These are phyloP conservation scores for Drosophila nigrodunni DNA, from an alignment of 1,140 invertebrate species.

Conservation along the genomic window DNA sequence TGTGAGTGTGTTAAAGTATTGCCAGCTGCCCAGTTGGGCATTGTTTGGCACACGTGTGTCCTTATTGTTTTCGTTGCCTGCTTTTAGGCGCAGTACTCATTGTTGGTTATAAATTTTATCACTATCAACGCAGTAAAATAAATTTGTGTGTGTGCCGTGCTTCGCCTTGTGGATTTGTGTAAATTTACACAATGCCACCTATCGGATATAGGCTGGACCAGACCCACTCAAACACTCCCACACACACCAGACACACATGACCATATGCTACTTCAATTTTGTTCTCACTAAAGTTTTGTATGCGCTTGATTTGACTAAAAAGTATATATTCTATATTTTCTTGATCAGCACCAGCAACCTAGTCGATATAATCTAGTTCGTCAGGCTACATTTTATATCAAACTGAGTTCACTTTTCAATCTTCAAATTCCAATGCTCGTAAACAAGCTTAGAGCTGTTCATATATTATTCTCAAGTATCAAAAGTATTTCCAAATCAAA, in stretches of 20 bases:
- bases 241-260: conserved; percentile 9
- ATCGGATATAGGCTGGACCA: conserved; percentile 6
- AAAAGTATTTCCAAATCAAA: too few relatives aligned
- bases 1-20: conserved; percentile 26
- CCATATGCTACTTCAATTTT: conserved; percentile 64
- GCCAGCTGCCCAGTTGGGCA: conserved; percentile 60
- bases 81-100: conserved; percentile 63
- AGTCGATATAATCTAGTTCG: too few relatives aligned
- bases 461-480: too few relatives aligned
- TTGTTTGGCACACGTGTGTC: conserved; percentile 64
- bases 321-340: neutral
- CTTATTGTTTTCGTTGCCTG: conserved; percentile 61
- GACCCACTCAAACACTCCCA: conserved; percentile 9
- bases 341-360: neutral
- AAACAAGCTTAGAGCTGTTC: too few relatives aligned
- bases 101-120: conserved; percentile 78
- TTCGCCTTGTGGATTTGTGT: conserved; percentile 71
- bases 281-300: conserved; percentile 66
- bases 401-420: neutral
- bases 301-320: conserved; percentile 12
- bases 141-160: conserved; percentile 56
- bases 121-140: conserved; percentile 75
- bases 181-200: conserved; percentile 56
- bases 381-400: neutral
- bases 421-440: neutral